These are phyloP conservation scores for Melanotaenia nigrans DNA, from an alignment of 2,797 vertebrate species.

Conservation along the genomic window DNA sequence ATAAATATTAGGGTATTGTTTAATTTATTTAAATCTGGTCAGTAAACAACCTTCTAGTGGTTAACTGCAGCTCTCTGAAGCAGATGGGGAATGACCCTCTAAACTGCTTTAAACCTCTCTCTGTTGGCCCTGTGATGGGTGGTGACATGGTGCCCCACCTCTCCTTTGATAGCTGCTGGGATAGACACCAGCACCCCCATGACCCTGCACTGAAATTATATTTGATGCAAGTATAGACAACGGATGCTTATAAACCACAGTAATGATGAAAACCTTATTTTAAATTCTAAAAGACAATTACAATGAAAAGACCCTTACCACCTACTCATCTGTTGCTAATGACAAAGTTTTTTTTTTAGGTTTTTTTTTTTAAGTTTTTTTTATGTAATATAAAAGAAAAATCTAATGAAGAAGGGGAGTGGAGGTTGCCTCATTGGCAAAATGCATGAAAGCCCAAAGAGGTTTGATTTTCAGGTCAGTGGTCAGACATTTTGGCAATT, in stretches of 20 bases:
- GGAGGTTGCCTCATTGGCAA: not conserved
- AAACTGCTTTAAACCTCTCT: no score
- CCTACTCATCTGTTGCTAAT: not conserved
- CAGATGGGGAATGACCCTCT: no score
- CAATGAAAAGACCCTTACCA: not conserved
- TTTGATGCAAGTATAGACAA: no score
- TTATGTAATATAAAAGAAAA: not conserved
- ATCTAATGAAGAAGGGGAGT: not conserved
- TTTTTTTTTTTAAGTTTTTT: not conserved
- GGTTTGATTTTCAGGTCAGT: conserved; percentile 64
- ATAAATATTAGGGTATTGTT: no score
- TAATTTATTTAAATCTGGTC: not conserved
- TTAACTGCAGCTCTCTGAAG: not conserved
- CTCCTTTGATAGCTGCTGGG: no score
- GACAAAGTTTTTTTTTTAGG: not conserved
- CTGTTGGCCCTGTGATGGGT: no score
- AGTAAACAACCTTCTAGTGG: not conserved
- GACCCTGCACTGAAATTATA: no score
- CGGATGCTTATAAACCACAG: not conserved
- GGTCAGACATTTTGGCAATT: conserved; percentile 62
- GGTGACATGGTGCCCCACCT: no score
- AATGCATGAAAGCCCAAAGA: conserved; percentile 20
- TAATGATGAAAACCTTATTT: not conserved
- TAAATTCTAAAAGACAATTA: not conserved
- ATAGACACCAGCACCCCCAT: no score